These are phyloP conservation scores for Lasioglossum calceatum DNA, from an alignment of 2,888 invertebrate species.

Conservation along the genomic window DNA sequence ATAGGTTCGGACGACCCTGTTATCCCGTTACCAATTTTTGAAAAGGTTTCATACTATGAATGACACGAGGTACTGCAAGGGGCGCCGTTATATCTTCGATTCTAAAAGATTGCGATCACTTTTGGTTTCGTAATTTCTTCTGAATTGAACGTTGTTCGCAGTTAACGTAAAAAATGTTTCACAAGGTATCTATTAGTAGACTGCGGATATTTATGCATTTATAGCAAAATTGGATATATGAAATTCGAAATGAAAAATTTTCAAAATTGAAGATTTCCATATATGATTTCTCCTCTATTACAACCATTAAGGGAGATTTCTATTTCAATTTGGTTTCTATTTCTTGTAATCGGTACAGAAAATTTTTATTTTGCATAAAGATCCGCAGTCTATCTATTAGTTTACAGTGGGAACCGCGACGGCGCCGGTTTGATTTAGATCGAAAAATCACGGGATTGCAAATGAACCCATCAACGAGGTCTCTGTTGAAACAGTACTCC, in stretches of 20 bases:
- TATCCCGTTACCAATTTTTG: constrained; percentile 18
- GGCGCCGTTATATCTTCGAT: neutral
- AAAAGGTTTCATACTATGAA: neutral
- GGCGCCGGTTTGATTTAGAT: constrained; percentile 29
- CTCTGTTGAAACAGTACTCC: constrained; percentile 31
- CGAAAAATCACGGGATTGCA: constrained; percentile 45
- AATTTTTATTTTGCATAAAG: too few relatives aligned
- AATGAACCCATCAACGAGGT: constrained; percentile 57
- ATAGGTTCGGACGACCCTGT: constrained; percentile 49
- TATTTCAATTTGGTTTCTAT: too few relatives aligned
- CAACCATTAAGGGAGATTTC: too few relatives aligned
- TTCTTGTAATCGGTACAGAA: too few relatives aligned
- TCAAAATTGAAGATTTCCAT: too few relatives aligned
- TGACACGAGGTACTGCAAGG: neutral
- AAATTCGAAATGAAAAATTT: too few relatives aligned
- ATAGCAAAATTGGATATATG: too few relatives aligned
- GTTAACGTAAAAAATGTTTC: constrained; percentile 12
- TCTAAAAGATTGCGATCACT: neutral
- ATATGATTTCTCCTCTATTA: too few relatives aligned
- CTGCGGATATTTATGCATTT: too few relatives aligned
- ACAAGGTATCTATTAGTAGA: constrained; percentile 3
- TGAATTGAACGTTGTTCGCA: neutral
- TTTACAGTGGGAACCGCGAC: neutral
- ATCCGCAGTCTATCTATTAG: neutral
- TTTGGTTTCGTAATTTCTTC: neutral